Base-by-base conservation (phyloP, 2,113 vertebrate species). In the Pavo muticus region DNA sequence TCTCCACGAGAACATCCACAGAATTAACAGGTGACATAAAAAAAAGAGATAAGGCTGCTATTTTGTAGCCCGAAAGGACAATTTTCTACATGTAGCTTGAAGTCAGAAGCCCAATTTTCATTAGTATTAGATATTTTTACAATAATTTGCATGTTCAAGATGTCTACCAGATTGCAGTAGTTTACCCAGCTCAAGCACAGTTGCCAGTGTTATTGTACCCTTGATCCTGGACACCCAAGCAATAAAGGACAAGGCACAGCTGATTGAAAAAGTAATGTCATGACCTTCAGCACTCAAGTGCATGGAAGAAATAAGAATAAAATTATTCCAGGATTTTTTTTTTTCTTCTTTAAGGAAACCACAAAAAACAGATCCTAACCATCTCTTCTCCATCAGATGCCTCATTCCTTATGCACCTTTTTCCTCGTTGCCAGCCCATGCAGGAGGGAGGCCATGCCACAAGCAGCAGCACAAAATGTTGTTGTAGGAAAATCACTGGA, bases 381-480 rank as follows among this genome's bases (percentile, higher is more conserved):
- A 8, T 29, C 45, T 5, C 29, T 74, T 59, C 15, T 74, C 16
- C 35, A 37, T 86, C 0, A 0, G 3, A 25, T 27, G 16, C 1
- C 2, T 5, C 13, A 3, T 7, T 32, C 70, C 23, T 61, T 65
- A 15, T 2, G 45, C 1, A 79, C 8, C 10, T 35, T 14, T 27
- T 56, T 8, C 27, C 6, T 60, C 54, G 6, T 54, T 17, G 21
- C 25, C 42, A 39, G 8, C 16, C 12, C 44, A 5, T 10, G 32
- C 44, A 76, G 14, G 39, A 68, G 8, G 10, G 25, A 82, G 9
- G 7, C 12, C 32, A 18, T 17, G 6, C 9, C 0, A 0, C n/a
- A 6, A 64, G 11, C 44, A 82, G 16, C n/a, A 63, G 14, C 7
- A 19, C 7, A 16, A 61, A 3, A 35, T 27, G 89, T 35, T 61